phyloP scores from a whole-genome alignment of 2,113 vertebrate species.

The Cyanoderma ruficeps region DNA sequence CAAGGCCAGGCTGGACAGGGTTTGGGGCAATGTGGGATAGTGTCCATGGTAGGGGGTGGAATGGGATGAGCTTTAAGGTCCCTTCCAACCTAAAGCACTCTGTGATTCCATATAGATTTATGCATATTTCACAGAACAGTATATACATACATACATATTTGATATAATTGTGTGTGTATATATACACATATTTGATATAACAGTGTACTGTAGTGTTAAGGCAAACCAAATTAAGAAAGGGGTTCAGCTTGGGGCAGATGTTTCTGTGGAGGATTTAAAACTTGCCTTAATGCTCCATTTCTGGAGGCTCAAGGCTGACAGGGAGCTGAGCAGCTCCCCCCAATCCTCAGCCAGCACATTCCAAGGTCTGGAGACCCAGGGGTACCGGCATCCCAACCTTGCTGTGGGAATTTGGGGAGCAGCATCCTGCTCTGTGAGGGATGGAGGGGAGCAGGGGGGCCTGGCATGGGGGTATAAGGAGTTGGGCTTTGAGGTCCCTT shows the following conservation, averaged over 20 bases:
- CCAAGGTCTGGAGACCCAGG: neutral
- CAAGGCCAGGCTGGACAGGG: neutral
- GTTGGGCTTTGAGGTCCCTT: neutral
- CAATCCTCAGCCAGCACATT: neutral
- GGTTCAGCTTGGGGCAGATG: neutral
- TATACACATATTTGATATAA: neutral
- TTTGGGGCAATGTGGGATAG: neutral
- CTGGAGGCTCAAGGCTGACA: neutral
- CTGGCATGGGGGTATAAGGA: neutral
- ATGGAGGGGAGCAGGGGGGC: neutral
- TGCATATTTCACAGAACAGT: neutral
- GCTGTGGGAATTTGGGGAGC: neutral
- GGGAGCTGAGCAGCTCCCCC: neutral
- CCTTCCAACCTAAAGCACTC: neutral
- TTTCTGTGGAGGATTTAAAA: neutral
- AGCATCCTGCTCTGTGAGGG: neutral
- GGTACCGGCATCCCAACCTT: rapidly evolving
- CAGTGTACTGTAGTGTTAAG: neutral
- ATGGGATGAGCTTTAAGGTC: neutral
- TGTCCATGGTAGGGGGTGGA: neutral
- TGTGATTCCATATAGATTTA: neutral
- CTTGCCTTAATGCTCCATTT: too few species aligned
- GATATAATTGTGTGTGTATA: neutral
- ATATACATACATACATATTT: too few species aligned
- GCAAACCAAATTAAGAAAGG: neutral